Base-by-base conservation (phyloP, 37 sponge, comb jelly and placozoan genomes). In the Lycopodina hypogea region DNA sequence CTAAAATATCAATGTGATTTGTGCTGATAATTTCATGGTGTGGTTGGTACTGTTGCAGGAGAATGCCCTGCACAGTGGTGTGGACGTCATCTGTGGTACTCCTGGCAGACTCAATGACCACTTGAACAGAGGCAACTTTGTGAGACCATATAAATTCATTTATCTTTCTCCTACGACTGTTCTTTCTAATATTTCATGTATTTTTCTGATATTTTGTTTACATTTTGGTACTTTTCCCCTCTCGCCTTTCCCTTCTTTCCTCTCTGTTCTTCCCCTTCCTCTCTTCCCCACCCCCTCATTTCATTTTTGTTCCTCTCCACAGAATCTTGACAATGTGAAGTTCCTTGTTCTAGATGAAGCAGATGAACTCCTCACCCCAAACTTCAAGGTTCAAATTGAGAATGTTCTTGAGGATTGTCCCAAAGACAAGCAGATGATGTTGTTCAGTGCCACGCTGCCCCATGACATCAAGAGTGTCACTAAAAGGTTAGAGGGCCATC, bases 361-460 rank as follows among this genome's bases (percentile, higher is more conserved):
- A 19, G 87, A 86, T 60, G 87, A 86, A 59, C 56, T 86, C 8
- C 36, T 86, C 33, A 86, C 87, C 8, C 87, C 87, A 26, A 80
- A 80, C 32, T 86, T 86, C 69, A 63, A 73, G 55, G 41, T 28
- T 53, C 87, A 86, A 69, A 86, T 86, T 35, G 68, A 80, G 6
- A 2, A 69, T 18, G 36, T 86, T 42, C 74, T 86, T 11, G 76
- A 69, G 21, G 74, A 73, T n/a, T 36, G 28, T 63, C 87, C 87
- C 30, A 0, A 33, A 26, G 36, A 19, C 14, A 86, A 86, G 33
- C 86, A 85, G 68, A 72, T 78, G 72, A 62, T 85, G 75, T 15
- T 85, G 74, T 85, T 85, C 68, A 72, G 79, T 78, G 86, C 86
- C 28, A 85, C 86, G 0, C 84, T 85, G 64, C 86, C 86, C 19